phyloP scores from a whole-genome alignment of 2,113 vertebrate species.

The Poicephalus gulielmi region DNA sequence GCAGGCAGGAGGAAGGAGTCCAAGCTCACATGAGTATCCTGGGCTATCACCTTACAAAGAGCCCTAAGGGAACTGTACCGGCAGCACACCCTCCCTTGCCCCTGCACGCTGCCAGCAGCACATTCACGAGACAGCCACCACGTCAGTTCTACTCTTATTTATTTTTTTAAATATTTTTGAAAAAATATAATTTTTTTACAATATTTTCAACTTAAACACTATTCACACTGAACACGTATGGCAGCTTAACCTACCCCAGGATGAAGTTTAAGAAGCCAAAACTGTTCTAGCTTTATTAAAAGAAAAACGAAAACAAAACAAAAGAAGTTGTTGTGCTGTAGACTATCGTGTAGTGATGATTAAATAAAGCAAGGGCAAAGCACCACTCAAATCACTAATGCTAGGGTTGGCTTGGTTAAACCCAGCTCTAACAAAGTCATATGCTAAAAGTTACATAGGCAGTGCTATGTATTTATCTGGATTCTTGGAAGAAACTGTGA shows the following conservation, averaged over 20 bases:
- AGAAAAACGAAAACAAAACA: conserved; percentile 49
- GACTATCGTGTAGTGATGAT: conserved; percentile 79
- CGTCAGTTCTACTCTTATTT: conserved; percentile 89
- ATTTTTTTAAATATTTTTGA: conserved; percentile 93
- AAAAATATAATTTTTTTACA: conserved; percentile 92
- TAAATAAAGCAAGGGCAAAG: conserved; percentile 81
- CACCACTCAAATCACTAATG: conserved; percentile 77
- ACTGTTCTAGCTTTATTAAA: conserved; percentile 82
- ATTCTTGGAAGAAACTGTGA: conserved; percentile 25
- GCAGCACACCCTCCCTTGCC: fast-evolving
- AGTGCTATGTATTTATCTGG: not conserved
- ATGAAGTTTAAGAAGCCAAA: conserved; percentile 84
- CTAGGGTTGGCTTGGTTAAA: conserved; percentile 54
- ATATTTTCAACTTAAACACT: conserved; percentile 92
- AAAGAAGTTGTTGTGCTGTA: conserved; percentile 77
- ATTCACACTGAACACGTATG: conserved; percentile 87
- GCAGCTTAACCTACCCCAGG: conserved; percentile 82
- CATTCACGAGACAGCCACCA: conserved; percentile 60
- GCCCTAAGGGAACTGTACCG: not conserved
- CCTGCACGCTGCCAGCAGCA: not conserved
- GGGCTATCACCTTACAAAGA: not conserved
- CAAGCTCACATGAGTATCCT: fast-evolving
- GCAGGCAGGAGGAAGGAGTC: not conserved
- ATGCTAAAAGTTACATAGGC: conserved; percentile 40
- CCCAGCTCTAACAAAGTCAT: conserved; percentile 29